Evolutionary conservation across 1,140 invertebrate species (phyloP), one percentile per base, ranked within the genome.

Genomic region (Diachasma alloeum): DNA sequence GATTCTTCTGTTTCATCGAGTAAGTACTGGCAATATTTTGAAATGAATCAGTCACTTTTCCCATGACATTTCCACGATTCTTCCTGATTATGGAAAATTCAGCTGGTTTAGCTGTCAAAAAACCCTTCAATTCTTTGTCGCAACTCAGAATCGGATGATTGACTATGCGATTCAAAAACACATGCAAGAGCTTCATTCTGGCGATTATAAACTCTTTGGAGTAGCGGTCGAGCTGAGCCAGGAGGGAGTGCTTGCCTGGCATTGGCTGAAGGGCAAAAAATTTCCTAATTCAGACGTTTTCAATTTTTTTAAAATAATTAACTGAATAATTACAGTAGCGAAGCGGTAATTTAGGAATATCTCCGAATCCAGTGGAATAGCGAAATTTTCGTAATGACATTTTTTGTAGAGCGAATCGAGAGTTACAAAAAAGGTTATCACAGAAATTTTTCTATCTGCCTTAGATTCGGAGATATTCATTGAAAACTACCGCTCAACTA

Each of bases 141-240:
- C 92, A 94, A 75, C 94, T 94, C 13, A 95, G 86, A 70, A 95
- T 94, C 1, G 94, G 94, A 88, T 95, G 94, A 81, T 92, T 92
- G 24, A 91, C 90, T 15, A 93, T 80, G 63, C 93, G 87, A 59
- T 92, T 92, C 9, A 95, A 87, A 87, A 95, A 95, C 77, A 93
- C 90, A 82, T 95, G 92, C 37, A 95, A 88, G n/a, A 93, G 89
- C 75, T 91, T 91, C 92, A 94, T 94, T 81, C 94, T 87, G 26
- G 92, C 91, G 78, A 93, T 86, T 67, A 95, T 92, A 86, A 95
- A 95, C 80, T 95, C 93, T 85, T 93, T 93, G 78, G 94, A 94
- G 86, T 94, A 95, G 59, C 94, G 90, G 87, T 95, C 94, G 71
- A 95, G 83, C 82, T 93, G 93, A 24, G 92, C 93, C 63, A 94